Base-by-base conservation (phyloP, 1,140 invertebrate genomes). In the Pectinophora gossypiella region DNA sequence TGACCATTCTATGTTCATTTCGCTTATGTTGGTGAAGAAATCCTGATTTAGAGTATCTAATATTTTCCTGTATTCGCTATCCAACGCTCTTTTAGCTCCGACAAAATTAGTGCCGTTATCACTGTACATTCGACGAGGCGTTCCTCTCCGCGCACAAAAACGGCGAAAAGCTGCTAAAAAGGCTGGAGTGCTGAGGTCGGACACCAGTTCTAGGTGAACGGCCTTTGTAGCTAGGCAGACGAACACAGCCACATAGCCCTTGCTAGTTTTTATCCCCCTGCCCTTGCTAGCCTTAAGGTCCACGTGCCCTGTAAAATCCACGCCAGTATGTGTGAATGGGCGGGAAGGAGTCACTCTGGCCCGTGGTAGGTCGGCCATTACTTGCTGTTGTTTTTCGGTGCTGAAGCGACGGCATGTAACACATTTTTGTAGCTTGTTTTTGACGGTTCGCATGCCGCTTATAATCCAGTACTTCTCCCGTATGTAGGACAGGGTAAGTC, bases 81-180 rank as follows among this genome's bases (percentile, higher is more conserved):
- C 1, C 7, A 48, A 15, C 5, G 1, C 16, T 3, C 16, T 1
- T 4, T 2, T 15, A 3, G 47, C 47, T n/a, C 47, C 47, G n/a
- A 35, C 19, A 35, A 48, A 48, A 27, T 48, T 48, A 2, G 22
- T 35, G 6, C 47, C 47, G 15, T 48, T 32, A 19, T 48, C 47
- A 18, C 4, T 5, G 16, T 35, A 19, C 21, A 48, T 22, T 12
- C 20, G 22, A 3, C 13, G 12, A 13, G 47, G 47, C 1, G 20
- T 7, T 9, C 74, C 71, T 43, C 79, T 23, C 19, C 68, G 20
- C 4, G 62, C 38, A 6, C 84, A 59, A 54, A 88, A 86, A 23
- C 80, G 22, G n/a, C 64, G 48, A 9, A 85, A 55, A 6, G 72
- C 64, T 42, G 64, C 61, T 7, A 84, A 46, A 59, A 86, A 83